Conservation (phyloP, 1,140 invertebrate species). For the Ceratosolen solmsi region DNA sequence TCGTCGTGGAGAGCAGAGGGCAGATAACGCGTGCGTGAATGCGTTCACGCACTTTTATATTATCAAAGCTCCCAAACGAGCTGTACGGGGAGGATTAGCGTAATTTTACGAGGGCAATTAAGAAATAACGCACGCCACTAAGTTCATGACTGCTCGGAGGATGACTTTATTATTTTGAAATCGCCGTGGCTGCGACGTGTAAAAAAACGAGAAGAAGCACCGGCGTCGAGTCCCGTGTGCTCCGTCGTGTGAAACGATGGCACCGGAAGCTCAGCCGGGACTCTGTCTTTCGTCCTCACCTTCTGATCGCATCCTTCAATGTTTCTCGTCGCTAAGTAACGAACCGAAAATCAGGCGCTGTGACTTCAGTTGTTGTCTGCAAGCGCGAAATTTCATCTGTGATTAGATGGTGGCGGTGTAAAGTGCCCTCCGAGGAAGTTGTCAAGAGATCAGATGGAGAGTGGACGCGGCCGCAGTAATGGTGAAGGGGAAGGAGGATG, state of each 20-base stretch:
- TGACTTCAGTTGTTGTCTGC: too few species aligned
- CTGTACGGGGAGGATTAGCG: neutral
- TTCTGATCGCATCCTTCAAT: too few species aligned
- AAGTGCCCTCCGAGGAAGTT: neutral
- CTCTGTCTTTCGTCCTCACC: too few species aligned
- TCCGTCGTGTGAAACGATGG: neutral
- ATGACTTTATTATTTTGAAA: conserved; percentile 10
- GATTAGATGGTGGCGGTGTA: too few species aligned
- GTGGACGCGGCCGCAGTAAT: neutral
- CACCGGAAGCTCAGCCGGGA: neutral
- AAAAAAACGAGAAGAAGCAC: neutral
- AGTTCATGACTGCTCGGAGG: neutral
- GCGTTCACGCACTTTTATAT: too few species aligned
- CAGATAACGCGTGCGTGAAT: too few species aligned
- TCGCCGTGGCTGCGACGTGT: neutral
- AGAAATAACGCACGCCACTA: too few species aligned
- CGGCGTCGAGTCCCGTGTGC: neutral
- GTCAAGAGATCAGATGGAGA: neutral
- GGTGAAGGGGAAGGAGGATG: neutral
- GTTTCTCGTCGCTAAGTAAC: too few species aligned
- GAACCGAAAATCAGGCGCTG: too few species aligned
- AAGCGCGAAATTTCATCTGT: too few species aligned
- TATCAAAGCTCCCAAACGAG: too few species aligned
- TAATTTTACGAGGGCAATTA: neutral
- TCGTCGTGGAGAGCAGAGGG: neutral